A percentile compares a stretch with the other conserved stretches of the same genome.
Evolutionary conservation across 1,140 invertebrate genomes (phyloP).

Genomic region (Paramacrobiotus metropolitanus): DNA sequence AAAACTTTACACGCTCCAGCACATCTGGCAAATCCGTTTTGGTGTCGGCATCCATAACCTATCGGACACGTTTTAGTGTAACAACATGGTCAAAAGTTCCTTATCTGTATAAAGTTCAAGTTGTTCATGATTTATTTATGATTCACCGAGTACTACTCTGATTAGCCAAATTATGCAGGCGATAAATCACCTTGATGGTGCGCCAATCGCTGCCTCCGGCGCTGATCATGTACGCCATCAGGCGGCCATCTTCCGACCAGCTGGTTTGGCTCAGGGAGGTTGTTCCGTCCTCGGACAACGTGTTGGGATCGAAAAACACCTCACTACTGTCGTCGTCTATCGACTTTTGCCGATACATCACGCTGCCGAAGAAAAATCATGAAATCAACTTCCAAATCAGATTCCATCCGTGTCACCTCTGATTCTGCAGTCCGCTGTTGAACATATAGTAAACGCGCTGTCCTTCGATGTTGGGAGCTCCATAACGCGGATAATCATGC

Average conservation of each 20-base stretch:
- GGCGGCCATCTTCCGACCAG: slow-evolving; percentile 73
- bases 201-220: slow-evolving; percentile 86
- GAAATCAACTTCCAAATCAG: too few relatives aligned
- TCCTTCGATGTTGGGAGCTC: slow-evolving; percentile 56
- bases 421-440: slow-evolving; percentile 88
- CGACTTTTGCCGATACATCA: slow-evolving; percentile 66
- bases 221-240: slow-evolving; percentile 71
- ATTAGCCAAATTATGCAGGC: neutral
- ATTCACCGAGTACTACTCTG: neutral
- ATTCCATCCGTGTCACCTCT: slow-evolving; percentile 40
- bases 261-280: slow-evolving; percentile 46
- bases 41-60: slow-evolving; percentile 27
- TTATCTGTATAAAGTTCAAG: too few relatives aligned
- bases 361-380: slow-evolving; percentile 33
- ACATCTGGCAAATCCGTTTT: slow-evolving; percentile 63
- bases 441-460: slow-evolving; percentile 71
- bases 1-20: slow-evolving; percentile 73
- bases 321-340: slow-evolving; percentile 42
- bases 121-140: too few relatives aligned
- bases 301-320: slow-evolving; percentile 89
- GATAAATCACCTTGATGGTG: slow-evolving; percentile 35
- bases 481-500: slow-evolving; percentile 89
- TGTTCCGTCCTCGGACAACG: slow-evolving; percentile 73
- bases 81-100: too few relatives aligned
- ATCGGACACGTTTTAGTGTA: too few relatives aligned